These are phyloP conservation scores for Cephus pygmeus DNA, from an alignment of 2,888 invertebrate genomes.

Conservation along the genomic window DNA sequence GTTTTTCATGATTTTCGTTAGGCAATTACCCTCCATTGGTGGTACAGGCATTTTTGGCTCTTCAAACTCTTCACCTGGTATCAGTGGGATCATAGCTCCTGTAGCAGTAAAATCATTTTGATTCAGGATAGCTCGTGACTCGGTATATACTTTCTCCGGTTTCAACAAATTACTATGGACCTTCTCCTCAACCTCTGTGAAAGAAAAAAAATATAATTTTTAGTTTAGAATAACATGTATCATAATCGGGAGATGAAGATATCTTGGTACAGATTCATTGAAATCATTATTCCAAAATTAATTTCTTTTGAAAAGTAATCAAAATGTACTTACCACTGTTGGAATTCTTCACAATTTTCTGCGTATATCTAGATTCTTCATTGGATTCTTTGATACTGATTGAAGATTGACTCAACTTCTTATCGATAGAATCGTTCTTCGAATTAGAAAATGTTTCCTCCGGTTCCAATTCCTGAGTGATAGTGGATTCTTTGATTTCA, in stretches of 20 bases:
- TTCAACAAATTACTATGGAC: background rate
- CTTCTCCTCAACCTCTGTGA: background rate
- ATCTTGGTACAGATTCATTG: background rate
- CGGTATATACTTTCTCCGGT: background rate
- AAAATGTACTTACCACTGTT: background rate
- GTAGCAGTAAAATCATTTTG: conserved; percentile 7
- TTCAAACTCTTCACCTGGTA: conserved; percentile 39
- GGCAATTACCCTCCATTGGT: conserved; percentile 47
- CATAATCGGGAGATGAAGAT: background rate
- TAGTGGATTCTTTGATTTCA: background rate
- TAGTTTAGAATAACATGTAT: background rate
- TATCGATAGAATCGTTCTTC: background rate
- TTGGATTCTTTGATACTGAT: background rate
- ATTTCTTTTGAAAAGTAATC: background rate
- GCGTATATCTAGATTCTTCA: background rate
- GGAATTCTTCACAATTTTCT: background rate
- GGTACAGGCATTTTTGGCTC: conserved; percentile 44
- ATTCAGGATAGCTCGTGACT: background rate
- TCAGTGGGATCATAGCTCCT: conserved; percentile 37
- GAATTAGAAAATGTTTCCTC: background rate
- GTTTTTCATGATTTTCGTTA: conserved; percentile 47
- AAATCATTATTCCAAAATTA: background rate
- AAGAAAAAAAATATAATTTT: background rate
- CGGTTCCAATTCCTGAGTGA: background rate
- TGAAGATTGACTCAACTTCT: background rate